Conservation (phyloP, 2,797 vertebrate species). For the Novumbra hubbsi region DNA sequence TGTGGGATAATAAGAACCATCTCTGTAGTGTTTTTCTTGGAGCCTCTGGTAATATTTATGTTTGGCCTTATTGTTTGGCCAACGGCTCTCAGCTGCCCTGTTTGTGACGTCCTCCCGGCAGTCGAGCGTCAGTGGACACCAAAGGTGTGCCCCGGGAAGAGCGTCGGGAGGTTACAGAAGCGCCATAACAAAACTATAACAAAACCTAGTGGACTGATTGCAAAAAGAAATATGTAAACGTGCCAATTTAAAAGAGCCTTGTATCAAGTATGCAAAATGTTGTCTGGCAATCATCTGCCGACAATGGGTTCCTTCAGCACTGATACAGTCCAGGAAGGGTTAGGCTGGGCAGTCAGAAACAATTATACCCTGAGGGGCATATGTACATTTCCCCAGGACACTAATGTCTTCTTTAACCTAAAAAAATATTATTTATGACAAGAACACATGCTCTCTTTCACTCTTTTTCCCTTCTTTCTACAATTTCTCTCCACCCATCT, state of each 20-base stretch:
- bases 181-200: neutral
- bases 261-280: neutral
- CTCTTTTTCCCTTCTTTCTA: neutral
- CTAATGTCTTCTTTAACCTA: slow-evolving; percentile 56
- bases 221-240: neutral
- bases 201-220: neutral
- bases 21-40: slow-evolving; percentile 46
- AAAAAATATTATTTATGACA: slow-evolving; percentile 34
- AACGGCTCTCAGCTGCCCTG: slow-evolving; percentile 2
- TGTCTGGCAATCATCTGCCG: slow-evolving; percentile 3
- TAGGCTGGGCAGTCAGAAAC: slow-evolving; percentile 2
- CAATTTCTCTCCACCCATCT: neutral
- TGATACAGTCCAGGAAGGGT: slow-evolving; percentile 25
- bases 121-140: neutral
- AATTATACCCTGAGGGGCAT: slow-evolving; percentile 38
- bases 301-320: slow-evolving; percentile 38
- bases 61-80: slow-evolving; percentile 7
- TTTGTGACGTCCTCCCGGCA: neutral
- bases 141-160: neutral
- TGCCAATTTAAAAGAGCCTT: too few relatives aligned
- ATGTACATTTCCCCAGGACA: slow-evolving; percentile 43
- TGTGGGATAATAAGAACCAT: slow-evolving; percentile 38
- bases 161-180: neutral
- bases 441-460: slow-evolving; percentile 7
- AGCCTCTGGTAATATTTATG: slow-evolving; percentile 27